phyloP scores from a whole-genome alignment of 2,797 vertebrate genomes.

The Menidia menidia region DNA sequence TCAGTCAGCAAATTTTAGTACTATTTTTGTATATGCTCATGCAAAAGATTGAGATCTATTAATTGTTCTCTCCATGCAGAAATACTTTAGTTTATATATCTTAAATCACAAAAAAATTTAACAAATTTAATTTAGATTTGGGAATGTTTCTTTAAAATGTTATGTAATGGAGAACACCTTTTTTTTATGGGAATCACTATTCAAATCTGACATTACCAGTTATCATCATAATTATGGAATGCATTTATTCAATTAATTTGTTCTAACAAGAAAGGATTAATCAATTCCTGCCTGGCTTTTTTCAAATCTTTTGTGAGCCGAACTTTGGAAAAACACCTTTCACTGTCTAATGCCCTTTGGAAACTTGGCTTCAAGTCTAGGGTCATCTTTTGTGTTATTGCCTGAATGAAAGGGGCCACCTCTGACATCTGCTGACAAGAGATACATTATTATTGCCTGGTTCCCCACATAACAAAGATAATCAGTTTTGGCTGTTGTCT shows the following conservation, averaged over 20 bases:
- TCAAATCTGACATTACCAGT: constrained; percentile 36
- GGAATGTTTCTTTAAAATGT: neutral
- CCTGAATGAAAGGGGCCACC: constrained; percentile 49
- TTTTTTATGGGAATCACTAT: constrained; percentile 15
- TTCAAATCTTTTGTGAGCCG: constrained; percentile 55
- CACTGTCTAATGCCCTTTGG: constrained; percentile 45
- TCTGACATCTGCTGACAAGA: constrained; percentile 55
- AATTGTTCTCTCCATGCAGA: too few relatives aligned
- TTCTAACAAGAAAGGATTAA: constrained; percentile 65
- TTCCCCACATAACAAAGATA: constrained; percentile 31
- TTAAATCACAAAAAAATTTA: too few relatives aligned
- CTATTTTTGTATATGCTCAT: too few relatives aligned
- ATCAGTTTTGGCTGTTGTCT: constrained; percentile 32
- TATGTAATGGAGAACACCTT: constrained; percentile 1
- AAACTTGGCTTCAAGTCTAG: constrained; percentile 63
- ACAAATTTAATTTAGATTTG: too few relatives aligned
- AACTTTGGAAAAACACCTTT: constrained; percentile 63
- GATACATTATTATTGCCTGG: constrained; percentile 39
- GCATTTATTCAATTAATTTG: constrained; percentile 56
- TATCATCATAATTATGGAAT: constrained; percentile 68
- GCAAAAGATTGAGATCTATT: too few relatives aligned
- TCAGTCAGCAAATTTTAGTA: too few relatives aligned
- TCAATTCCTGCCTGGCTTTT: constrained; percentile 71
- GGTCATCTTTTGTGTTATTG: constrained; percentile 61
- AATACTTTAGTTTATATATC: too few relatives aligned